Conservation (phyloP, 2,113 vertebrate genomes). For the Podarcis cretensis region DNA sequence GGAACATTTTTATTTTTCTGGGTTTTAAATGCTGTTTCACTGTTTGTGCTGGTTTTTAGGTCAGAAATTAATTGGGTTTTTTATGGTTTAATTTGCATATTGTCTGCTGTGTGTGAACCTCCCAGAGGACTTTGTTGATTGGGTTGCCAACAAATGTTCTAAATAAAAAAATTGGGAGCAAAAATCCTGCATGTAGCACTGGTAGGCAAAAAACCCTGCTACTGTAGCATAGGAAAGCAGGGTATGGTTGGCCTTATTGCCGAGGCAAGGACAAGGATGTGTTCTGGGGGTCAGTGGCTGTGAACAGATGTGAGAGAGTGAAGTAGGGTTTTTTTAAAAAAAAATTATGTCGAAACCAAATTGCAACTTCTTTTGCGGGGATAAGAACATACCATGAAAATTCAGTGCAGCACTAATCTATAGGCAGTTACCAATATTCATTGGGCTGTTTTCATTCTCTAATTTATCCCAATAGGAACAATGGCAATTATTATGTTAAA, state of each 20-base stretch:
- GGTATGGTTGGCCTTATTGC: neutral
- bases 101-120: too few relatives aligned
- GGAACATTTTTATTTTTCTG: too few relatives aligned
- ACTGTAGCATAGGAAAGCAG: neutral
- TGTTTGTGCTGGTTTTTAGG: too few relatives aligned
- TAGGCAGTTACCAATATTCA: neutral
- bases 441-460: neutral
- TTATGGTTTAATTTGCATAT: too few relatives aligned
- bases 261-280: neutral
- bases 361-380: too few relatives aligned
- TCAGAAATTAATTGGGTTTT: too few relatives aligned
- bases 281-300: neutral
- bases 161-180: too few relatives aligned
- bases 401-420: neutral
- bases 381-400: neutral
- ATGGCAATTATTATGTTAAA: neutral
- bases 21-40: too few relatives aligned
- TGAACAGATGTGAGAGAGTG: neutral
- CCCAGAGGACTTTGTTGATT: too few relatives aligned
- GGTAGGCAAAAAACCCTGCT: neutral
- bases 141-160: too few relatives aligned
- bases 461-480: neutral
- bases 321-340: too few relatives aligned
- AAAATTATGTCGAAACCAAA: too few relatives aligned
- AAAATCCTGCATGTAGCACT: neutral